phyloP scores from a whole-genome alignment of 2,888 invertebrate species.

The Nephrotoma appendiculata region DNA sequence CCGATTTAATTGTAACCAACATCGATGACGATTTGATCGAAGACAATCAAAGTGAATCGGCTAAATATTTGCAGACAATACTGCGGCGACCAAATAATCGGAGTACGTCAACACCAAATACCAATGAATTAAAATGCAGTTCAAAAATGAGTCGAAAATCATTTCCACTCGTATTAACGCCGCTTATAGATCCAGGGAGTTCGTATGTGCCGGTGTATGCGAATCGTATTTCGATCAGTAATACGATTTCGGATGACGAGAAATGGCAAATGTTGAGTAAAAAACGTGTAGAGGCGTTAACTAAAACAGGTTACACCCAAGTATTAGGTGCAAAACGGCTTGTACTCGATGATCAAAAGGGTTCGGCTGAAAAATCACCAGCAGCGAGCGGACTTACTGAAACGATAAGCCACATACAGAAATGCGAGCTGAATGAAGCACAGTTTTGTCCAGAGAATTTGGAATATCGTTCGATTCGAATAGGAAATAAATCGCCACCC shows the following conservation, averaged over 20 bases:
- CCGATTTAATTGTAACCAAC: not conserved
- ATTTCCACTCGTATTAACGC: not conserved
- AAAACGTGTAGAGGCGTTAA: slow-evolving; percentile 21
- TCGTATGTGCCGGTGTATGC: slow-evolving; percentile 31
- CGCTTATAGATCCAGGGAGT: slow-evolving; percentile 9
- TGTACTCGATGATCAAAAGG: not conserved
- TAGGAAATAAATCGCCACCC: not conserved
- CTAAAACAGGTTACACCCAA: slow-evolving; percentile 16
- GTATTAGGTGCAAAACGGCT: slow-evolving; percentile 10
- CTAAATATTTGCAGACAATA: not conserved
- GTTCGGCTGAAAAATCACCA: not conserved
- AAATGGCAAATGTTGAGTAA: slow-evolving; percentile 31
- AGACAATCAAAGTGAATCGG: not conserved
- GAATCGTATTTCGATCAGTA: slow-evolving; percentile 25
- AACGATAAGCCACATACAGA: not conserved
- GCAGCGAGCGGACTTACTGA: not conserved
- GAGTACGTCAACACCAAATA: not conserved
- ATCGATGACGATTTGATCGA: not conserved
- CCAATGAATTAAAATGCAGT: slow-evolving; percentile 18
- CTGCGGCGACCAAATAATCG: not conserved
- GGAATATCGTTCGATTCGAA: slow-evolving; percentile 3
- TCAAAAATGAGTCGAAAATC: slow-evolving; percentile 16
- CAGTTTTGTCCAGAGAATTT: not conserved
- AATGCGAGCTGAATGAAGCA: not conserved
- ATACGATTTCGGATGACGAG: slow-evolving; percentile 29